phyloP scores from a whole-genome alignment of 2,113 vertebrate species.

The Atlantisia rogersi region DNA sequence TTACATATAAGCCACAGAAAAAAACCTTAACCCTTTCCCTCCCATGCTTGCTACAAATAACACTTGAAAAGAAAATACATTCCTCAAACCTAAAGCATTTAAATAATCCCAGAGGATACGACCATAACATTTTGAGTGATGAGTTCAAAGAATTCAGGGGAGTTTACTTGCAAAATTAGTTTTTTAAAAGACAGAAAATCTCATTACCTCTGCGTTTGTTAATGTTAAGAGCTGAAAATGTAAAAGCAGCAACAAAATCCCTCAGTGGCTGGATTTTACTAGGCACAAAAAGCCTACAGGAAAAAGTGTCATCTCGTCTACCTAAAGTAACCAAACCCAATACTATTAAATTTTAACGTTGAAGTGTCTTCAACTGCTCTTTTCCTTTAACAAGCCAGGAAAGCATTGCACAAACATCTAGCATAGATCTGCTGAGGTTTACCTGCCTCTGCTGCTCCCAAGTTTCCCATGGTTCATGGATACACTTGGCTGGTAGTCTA shows the following conservation, averaged over 20 bases:
- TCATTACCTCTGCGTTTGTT: slow-evolving; percentile 61
- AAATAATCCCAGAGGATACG: slow-evolving; percentile 33
- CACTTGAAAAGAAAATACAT: slow-evolving; percentile 13
- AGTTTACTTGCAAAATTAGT: slow-evolving; percentile 56
- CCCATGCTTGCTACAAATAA: neutral
- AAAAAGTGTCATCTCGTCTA: slow-evolving; percentile 46
- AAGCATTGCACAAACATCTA: neutral
- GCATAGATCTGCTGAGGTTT: neutral
- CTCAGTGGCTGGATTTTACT: slow-evolving; percentile 36
- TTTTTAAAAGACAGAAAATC: slow-evolving; percentile 51
- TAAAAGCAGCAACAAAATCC: slow-evolving; percentile 53
- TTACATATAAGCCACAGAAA: slow-evolving; percentile 74
- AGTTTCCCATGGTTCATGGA: neutral
- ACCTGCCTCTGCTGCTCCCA: neutral
- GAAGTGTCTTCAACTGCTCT: neutral
- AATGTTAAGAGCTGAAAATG: slow-evolving; percentile 48
- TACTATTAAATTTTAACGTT: neutral
- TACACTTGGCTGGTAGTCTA: slow-evolving; percentile 17
- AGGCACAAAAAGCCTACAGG: slow-evolving; percentile 38
- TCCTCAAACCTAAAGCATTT: slow-evolving; percentile 28
- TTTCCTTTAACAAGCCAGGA: slow-evolving; percentile 4
- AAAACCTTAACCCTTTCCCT: slow-evolving; percentile 67
- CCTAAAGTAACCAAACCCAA: slow-evolving; percentile 17
- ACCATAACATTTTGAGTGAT: slow-evolving; percentile 45
- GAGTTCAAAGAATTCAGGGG: slow-evolving; percentile 21